Evolutionary conservation across 2,113 vertebrate genomes (phyloP), one percentile per base, ranked within the genome.

Genomic region (Erinaceus europaeus): DNA sequence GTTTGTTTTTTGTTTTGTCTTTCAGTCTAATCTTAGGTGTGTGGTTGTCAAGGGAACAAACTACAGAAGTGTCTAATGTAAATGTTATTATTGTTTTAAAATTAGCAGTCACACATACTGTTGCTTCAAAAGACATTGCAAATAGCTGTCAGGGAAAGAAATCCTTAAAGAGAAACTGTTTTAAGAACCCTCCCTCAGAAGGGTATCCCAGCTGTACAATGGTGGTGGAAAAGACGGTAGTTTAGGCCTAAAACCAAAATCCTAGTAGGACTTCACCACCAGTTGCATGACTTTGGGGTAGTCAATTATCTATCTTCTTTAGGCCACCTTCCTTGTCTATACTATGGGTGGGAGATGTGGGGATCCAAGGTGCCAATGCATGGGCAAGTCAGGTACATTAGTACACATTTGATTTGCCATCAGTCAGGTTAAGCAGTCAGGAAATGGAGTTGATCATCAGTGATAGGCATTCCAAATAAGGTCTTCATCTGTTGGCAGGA

Each of bases 51-150:
- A 83, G 76, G 44, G 67, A 91, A 75, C 65, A 83, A 85, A 38
- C 71, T 61, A 62, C 75, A 85, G 38, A 88, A 62, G 55, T 92
- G 50, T 85, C 85, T 91, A 68, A 83, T 82, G n/a, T 93, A 90
- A 93, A 90, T 88, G 79, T 76, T 83, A 72, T 77, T 71, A 78
- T 89, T 85, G 23, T 84, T 89, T 89, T 81, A 80, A 90, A 90
- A 89, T 94, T 94, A 93, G 61, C 65, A 87, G 29, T 61, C 42
- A 36, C 21, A 74, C 74, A 71, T 90, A 86, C 17, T 65, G 15
- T 7, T 87, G 53, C 32, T 67, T 90, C 53, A 81, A 76, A 76
- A 73, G 67, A 21, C 62, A 57, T 72, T 52, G 57, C 42, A 88
- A 76, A 64, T 72, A 82, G 32, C 38, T 69, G 12, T 77, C 55